phyloP scores from a whole-genome alignment of 2,888 invertebrate species.

The Piscicola geometra region DNA sequence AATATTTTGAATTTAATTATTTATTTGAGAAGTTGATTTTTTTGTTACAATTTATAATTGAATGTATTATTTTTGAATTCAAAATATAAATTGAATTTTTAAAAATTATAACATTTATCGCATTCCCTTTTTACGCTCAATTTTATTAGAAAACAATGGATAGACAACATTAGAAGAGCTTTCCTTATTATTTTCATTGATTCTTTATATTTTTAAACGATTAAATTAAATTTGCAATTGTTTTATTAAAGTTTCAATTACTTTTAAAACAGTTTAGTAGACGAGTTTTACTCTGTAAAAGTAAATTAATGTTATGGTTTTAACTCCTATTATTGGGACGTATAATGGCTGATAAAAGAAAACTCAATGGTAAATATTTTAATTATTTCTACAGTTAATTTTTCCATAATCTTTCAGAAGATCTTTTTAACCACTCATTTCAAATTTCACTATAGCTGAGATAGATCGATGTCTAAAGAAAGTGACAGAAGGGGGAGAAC shows the following conservation, averaged over 20 bases:
- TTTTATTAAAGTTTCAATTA: not conserved
- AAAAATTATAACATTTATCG: constrained; percentile 7
- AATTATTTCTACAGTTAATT: not conserved
- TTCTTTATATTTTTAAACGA: constrained; percentile 4
- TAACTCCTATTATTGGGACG: constrained; percentile 23
- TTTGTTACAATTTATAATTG: no score
- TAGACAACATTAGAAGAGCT: constrained; percentile 9
- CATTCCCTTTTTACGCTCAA: constrained; percentile 11
- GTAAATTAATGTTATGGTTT: constrained; percentile 13
- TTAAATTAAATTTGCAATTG: not conserved
- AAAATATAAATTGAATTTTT: not conserved
- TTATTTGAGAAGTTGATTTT: no score
- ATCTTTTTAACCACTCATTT: not conserved
- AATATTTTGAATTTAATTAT: no score
- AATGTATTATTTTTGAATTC: not conserved
- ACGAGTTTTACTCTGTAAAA: not conserved
- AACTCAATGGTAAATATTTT: constrained; percentile 30
- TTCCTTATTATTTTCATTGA: constrained; percentile 8
- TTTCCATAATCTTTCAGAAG: not conserved
- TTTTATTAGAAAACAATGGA: constrained; percentile 16
- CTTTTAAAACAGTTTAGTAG: not conserved
- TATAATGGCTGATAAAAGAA: constrained; percentile 38
- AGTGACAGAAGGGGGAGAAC: constrained; percentile 96
- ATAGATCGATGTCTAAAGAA: constrained; percentile 99
- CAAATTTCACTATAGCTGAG: constrained; percentile 62